Percentiles rank a stretch among this genome's conserved stretches.
Conservation (phyloP, 2,797 vertebrate genomes). For the Hippocampus kuda region DNA sequence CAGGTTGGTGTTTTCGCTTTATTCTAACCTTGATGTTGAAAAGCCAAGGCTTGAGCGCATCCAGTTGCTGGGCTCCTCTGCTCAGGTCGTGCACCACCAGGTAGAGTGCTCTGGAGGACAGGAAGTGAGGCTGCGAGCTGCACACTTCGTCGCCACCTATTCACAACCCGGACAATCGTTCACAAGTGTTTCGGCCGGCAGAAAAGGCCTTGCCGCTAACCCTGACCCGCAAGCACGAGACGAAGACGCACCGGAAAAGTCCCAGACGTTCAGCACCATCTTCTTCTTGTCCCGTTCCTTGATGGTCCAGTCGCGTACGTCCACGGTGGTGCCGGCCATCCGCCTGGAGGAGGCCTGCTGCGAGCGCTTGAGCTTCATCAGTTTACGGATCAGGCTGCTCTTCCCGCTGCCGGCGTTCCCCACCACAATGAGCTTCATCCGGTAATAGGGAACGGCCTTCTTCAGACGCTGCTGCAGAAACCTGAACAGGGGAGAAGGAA, state of each 20-base stretch:
- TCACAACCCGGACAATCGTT: too few species aligned
- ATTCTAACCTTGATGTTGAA: constrained; percentile 91
- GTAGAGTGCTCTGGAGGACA: constrained; percentile 86
- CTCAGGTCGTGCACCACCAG: constrained; percentile 89
- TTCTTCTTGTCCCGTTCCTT: constrained; percentile 75
- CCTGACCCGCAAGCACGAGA: too few species aligned
- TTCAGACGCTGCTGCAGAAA: constrained; percentile 94
- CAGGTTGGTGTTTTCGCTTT: not conserved
- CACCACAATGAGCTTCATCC: constrained; percentile 93
- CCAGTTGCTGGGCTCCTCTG: constrained; percentile 80
- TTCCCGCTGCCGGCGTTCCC: constrained; percentile 87
- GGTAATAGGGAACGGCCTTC: constrained; percentile 88
- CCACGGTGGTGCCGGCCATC: constrained; percentile 61
- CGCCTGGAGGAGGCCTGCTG: constrained; percentile 58
- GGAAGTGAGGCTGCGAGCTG: constrained; percentile 84
- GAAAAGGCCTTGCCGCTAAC: too few species aligned
- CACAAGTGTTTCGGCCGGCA: too few species aligned
- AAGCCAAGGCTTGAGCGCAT: constrained; percentile 91
- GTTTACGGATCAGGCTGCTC: constrained; percentile 79
- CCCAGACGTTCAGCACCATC: constrained; percentile 89
- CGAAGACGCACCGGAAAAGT: constrained; percentile 78
- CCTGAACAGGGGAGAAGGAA: constrained; percentile 48
- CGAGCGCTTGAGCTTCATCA: constrained; percentile 77
- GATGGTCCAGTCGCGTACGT: constrained; percentile 82
- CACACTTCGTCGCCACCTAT: constrained; percentile 88